Evolutionary conservation across 2,113 vertebrate genomes (phyloP), one percentile per base, ranked within the genome.

Genomic region (human (Homo sapiens)): DNA sequence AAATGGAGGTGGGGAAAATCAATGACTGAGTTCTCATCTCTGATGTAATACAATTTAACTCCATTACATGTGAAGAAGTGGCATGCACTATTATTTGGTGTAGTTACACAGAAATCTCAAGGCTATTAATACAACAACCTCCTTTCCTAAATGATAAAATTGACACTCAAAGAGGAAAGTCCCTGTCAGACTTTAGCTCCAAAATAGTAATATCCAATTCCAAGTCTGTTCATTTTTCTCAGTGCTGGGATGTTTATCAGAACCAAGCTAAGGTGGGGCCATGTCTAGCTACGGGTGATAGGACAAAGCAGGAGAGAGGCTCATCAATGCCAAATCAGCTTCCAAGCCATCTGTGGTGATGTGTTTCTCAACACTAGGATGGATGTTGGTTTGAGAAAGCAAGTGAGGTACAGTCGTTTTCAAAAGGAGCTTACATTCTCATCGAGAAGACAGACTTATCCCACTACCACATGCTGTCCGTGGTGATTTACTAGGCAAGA

Each of bases 391-490:
- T 95, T 35, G 68, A 87, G 78, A 94, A 90, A 82, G 81, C 55
- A 91, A 86, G 7, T 8, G 45, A 70, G 5, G 30, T 13, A 38
- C 0, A 12, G 43, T 70, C n/a, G 32, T 84, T 92, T 48, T 35
- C 55, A 80, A n/a, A 68, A 72, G 64, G n/a, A 93, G 35, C n/a
- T 82, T 52, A 90, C 80, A 75, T 70, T 87, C 79, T 95, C 30
- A 43, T 6, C 52, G 87, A 81, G 87, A 93, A 93, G 82, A 84
- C 90, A 96, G 89, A 35, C 88, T 96, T 45, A n/a, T n/a, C 92
- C 92, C 30, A 66, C 50, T 5, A 22, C 66, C 61, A 86, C 80
- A 90, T 84, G 90, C 95, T 96, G 81, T 52, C 73, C 8, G 25
- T 72, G 70, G 70, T 20, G 38, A 88, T 81, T 96, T 75, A 73